Conservation (phyloP, 1,140 invertebrate species). For the Drosophila rhopaloa region DNA sequence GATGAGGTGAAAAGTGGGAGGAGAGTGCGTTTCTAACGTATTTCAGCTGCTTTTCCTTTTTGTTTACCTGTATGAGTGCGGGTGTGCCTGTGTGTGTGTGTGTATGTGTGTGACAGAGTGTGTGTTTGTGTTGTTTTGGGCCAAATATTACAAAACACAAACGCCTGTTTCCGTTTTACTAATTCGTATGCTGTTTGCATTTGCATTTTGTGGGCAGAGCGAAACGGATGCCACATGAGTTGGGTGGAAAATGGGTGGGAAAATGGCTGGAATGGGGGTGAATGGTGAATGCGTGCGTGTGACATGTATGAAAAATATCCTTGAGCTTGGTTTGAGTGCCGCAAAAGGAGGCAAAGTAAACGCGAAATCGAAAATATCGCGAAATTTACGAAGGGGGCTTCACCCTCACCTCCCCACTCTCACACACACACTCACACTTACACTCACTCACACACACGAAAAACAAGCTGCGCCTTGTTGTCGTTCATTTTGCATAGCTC, state of each 20-base stretch:
- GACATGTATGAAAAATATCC: conserved; percentile 77
- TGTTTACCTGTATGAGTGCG: conserved; percentile 15
- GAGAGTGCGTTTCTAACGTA: conserved; percentile 14
- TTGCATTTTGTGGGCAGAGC: conserved; percentile 76
- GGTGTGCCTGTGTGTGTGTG: not conserved
- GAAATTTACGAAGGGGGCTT: conserved; percentile 28
- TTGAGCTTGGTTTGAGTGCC: conserved; percentile 54
- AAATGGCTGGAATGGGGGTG: not conserved
- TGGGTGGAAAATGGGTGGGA: not conserved
- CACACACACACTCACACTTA: conserved; percentile 7
- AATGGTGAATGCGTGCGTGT: conserved; percentile 60
- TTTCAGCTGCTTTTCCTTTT: conserved; percentile 16
- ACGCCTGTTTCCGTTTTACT: conserved; percentile 82
- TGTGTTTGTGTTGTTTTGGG: conserved; percentile 61
- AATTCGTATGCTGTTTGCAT: conserved; percentile 83
- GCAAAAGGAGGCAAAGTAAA: conserved; percentile 41
- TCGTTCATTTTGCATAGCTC: conserved; percentile 64
- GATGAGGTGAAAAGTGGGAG: conserved; percentile 24
- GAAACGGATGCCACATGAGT: conserved; percentile 27
- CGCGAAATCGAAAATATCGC: conserved; percentile 77
- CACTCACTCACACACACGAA: conserved; percentile 2
- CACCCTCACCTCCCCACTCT: not conserved
- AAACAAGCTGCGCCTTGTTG: conserved; percentile 42
- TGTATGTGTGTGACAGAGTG: conserved; percentile 15
- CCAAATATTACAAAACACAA: conserved; percentile 82